These are phyloP conservation scores for Lasioglossum malachurum DNA, from an alignment of 2,888 invertebrate species.

Conservation along the genomic window DNA sequence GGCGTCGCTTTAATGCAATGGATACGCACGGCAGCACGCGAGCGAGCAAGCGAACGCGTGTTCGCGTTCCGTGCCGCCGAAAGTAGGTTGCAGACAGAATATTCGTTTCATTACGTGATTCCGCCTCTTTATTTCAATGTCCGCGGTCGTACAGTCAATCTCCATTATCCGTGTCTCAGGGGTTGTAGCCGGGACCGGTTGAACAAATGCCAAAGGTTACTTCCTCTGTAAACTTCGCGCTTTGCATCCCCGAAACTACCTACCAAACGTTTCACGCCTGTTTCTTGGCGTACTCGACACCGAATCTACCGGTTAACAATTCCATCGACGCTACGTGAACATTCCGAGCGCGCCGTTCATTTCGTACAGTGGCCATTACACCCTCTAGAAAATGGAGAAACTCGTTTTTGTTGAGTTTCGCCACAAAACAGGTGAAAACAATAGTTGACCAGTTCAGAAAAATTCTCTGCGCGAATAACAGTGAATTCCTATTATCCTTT, in stretches of 20 bases:
- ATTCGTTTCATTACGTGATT: slow-evolving; percentile 58
- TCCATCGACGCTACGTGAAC: slow-evolving; percentile 29
- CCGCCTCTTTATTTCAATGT: slow-evolving; percentile 61
- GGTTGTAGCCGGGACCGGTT: slow-evolving; percentile 44
- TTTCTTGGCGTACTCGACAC: slow-evolving; percentile 28
- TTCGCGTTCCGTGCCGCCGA: slow-evolving; percentile 29
- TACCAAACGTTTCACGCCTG: slow-evolving; percentile 34
- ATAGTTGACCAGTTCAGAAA: too few species aligned
- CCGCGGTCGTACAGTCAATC: slow-evolving; percentile 52
- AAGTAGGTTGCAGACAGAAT: slow-evolving; percentile 53
- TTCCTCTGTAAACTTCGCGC: slow-evolving; percentile 51
- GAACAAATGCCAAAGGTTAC: slow-evolving; percentile 64
- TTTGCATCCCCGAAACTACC: slow-evolving; percentile 29
- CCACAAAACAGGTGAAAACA: too few species aligned
- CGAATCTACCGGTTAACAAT: slow-evolving; percentile 28
- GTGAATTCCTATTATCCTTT: too few species aligned
- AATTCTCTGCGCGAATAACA: too few species aligned
- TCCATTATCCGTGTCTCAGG: slow-evolving; percentile 55
- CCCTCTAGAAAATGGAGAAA: neutral
- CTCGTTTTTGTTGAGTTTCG: neutral
- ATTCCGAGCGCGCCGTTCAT: slow-evolving; percentile 2
- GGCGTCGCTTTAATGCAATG: neutral
- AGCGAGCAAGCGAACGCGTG: neutral
- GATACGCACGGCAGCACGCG: slow-evolving; percentile 10
- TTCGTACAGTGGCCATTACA: neutral